Conservation (phyloP, 2,888 invertebrate genomes). For the Dolichopus griseipennis region DNA sequence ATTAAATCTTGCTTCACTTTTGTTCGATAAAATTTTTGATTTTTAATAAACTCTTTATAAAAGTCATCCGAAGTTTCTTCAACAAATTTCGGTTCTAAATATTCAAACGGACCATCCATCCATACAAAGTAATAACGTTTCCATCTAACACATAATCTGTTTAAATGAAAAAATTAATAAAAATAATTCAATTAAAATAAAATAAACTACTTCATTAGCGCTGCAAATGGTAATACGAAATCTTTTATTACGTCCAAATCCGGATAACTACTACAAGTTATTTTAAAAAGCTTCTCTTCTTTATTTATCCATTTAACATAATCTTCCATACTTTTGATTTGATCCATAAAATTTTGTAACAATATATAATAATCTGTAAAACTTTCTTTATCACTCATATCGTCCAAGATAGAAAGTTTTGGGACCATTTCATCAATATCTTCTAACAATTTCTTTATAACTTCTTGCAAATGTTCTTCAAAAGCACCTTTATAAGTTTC, state of each 20-base stretch:
- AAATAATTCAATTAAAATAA: background rate
- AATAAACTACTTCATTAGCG: constrained; percentile 53
- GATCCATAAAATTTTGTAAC: constrained; percentile 64
- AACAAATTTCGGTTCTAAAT: constrained; percentile 65
- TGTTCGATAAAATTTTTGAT: constrained; percentile 66
- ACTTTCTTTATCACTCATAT: constrained; percentile 72
- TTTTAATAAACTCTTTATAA: constrained; percentile 67
- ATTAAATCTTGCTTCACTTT: constrained; percentile 68
- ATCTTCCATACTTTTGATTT: constrained; percentile 64
- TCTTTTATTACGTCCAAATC: constrained; percentile 70
- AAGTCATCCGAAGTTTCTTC: constrained; percentile 73
- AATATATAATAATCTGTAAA: constrained; percentile 71
- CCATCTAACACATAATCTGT: constrained; percentile 57
- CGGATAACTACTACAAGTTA: constrained; percentile 64
- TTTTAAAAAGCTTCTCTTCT: constrained; percentile 77
- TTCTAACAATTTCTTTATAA: constrained; percentile 59
- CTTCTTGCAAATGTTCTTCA: constrained; percentile 67
- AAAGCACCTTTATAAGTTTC: constrained; percentile 76
- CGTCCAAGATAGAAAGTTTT: constrained; percentile 66
- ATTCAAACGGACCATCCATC: constrained; percentile 89
- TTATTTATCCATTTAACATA: constrained; percentile 79
- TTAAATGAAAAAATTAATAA: constrained; percentile 2
- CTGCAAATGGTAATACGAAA: constrained; percentile 61
- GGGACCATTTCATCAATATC: constrained; percentile 65
- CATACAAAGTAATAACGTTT: constrained; percentile 74